phyloP scores from a whole-genome alignment of 2,797 vertebrate species.

The Enteromius fasciolatus region DNA sequence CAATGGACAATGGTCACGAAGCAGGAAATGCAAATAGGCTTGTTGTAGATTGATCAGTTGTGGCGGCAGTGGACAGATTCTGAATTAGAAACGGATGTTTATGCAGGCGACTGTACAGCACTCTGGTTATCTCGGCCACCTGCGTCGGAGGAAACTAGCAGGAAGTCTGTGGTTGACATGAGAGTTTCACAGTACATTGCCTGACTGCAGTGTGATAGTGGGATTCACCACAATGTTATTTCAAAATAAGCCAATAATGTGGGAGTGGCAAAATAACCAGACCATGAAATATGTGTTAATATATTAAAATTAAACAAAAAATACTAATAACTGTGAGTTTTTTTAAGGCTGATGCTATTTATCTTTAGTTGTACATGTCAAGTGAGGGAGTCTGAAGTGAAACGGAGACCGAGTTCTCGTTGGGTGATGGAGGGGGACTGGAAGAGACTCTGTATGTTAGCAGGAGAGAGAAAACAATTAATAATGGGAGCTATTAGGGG shows the following conservation, averaged over 20 bases:
- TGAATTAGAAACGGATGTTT: constrained; percentile 67
- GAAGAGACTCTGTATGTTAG: constrained; percentile 66
- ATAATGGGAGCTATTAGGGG: constrained; percentile 83
- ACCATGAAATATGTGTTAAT: background rate
- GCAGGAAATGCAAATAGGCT: constrained; percentile 73
- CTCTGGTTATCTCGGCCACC: constrained; percentile 61
- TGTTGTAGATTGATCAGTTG: constrained; percentile 43
- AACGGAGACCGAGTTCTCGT: background rate
- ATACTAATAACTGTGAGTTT: background rate
- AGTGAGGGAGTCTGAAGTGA: background rate
- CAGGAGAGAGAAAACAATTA: constrained; percentile 81
- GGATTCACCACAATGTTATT: constrained; percentile 3
- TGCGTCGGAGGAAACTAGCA: constrained; percentile 57
- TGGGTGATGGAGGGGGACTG: constrained; percentile 18
- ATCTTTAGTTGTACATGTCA: background rate
- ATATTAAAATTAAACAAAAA: background rate
- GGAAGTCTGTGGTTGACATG: constrained; percentile 36
- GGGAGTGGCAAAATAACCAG: background rate
- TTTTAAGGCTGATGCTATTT: background rate
- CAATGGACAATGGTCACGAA: constrained; percentile 72
- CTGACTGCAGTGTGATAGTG: constrained; percentile 39
- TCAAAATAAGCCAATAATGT: background rate
- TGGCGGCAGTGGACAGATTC: constrained; percentile 58
- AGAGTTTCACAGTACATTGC: constrained; percentile 41
- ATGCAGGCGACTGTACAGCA: constrained; percentile 58